Percentiles rank a stretch among this genome's conserved stretches.
These are phyloP conservation scores for Myopa tessellatipennis DNA, from an alignment of 2,888 invertebrate genomes.

Conservation along the genomic window DNA sequence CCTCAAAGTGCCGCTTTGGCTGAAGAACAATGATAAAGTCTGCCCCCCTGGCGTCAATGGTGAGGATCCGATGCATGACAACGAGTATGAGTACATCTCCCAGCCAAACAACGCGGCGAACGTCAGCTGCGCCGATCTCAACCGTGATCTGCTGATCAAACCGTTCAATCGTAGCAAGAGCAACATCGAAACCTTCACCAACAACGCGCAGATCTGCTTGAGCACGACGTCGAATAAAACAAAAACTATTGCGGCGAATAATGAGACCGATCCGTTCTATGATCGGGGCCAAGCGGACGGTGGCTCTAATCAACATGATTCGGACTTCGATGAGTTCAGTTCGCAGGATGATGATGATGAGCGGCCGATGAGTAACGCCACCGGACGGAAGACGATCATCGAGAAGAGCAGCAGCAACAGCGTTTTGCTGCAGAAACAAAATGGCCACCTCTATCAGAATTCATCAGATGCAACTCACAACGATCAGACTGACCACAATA, in stretches of 20 bases:
- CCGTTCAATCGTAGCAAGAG: slow-evolving; percentile 66
- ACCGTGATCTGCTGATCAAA: slow-evolving; percentile 57
- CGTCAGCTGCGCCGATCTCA: slow-evolving; percentile 61
- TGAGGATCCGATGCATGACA: slow-evolving; percentile 37
- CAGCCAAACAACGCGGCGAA: slow-evolving; percentile 50
- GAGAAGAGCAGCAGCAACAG: slow-evolving; percentile 43
- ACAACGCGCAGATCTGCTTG: slow-evolving; percentile 59
- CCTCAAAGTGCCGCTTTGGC: slow-evolving; percentile 75
- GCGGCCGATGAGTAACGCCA: background rate
- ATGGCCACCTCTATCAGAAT: slow-evolving; percentile 38
- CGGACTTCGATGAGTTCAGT: slow-evolving; percentile 87
- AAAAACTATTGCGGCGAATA: slow-evolving; percentile 50
- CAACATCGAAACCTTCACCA: slow-evolving; percentile 63
- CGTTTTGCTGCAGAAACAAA: slow-evolving; percentile 14
- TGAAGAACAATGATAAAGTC: slow-evolving; percentile 65
- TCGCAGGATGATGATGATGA: slow-evolving; percentile 76
- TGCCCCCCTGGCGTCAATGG: slow-evolving; percentile 42
- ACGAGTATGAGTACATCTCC: slow-evolving; percentile 51
- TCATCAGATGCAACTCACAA: slow-evolving; percentile 1
- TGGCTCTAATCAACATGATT: slow-evolving; percentile 87
- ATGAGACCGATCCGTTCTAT: slow-evolving; percentile 56
- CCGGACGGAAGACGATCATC: slow-evolving; percentile 45
- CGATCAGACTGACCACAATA: background rate
- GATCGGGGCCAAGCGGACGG: slow-evolving; percentile 75
- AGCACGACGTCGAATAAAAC: slow-evolving; percentile 48